Evolutionary conservation across 2,113 vertebrate genomes (phyloP), one percentile per base, ranked within the genome.

Genomic region (Cavia aperea): DNA sequence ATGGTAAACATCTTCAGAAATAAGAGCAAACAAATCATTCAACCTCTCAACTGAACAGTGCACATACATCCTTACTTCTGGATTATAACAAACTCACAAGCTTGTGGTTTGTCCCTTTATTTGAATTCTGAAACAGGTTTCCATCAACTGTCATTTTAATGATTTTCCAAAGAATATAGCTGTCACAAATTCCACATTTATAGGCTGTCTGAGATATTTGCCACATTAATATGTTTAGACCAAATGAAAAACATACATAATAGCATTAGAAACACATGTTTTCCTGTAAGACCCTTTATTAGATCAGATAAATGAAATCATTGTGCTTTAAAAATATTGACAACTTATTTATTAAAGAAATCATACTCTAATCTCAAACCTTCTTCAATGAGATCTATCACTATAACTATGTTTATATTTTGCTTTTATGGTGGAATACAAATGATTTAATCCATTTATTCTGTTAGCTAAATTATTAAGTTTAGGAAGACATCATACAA

Each of bases 231-330:
- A 51, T 58, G 9, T 92, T 95, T 81, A 92, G 29, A 85, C 49
- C 68, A 92, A 96, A 92, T 70, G 68, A 79, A 73, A 95, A 88
- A 39, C 23, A 62, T 2, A 75, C 7, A 36, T 89, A 90, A 95
- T 36, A 56, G 86, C 58, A 90, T 95, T 58, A 89, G 85, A 94
- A 95, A 94, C 60, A 89, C 81, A 89, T 94, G 86, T 75, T 92
- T 89, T 91, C 56, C 88, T 94, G 12, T 73, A 94, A 84, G 58
- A 93, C 33, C 8, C 5, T 86, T 84, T 93, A 92, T 97, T 96
- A 95, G 93, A 91, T 90, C 84, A 88, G 13, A 92, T 68, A 56
- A 91, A 94, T 81, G 4, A 1, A 66, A 95, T 93, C 88, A 94
- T 49, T 56, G 0, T 81, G 23, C 15, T 89, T 96, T 91, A 36